Evolutionary conservation across 2,888 invertebrate species (phyloP), one percentile per base, ranked within the genome.

Genomic region (Pardosa pseudoannulata): DNA sequence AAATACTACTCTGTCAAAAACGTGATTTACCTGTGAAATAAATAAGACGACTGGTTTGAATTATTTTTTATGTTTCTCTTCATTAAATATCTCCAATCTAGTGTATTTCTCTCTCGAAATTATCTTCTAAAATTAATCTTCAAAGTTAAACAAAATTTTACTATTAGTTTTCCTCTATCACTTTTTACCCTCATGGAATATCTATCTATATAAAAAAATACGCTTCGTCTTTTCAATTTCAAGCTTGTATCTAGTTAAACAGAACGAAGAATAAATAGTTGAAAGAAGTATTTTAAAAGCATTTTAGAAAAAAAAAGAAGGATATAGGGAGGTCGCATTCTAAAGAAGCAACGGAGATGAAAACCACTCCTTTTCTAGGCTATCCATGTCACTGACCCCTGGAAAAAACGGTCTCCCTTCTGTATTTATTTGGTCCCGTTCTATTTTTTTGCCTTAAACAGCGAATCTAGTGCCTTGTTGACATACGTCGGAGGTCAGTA

Each of bases 351-450:
- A 13, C 67, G 72, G 73, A 73, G 83, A 78, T 67, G 76, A 76
- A 78, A 78, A 78, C 83, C 78, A 71, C 83, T 70, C 70, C 62
- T 65, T 46, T 65, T 64, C 68, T 75, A n/a, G 36, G 56, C 68
- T 82, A 81, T 68, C 74, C 70, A 76, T 83, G 76, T 72, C 50
- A 76, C 82, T 83, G 82, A 82, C 83, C 83, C 73, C 39, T 50
- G 64, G 46, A 83, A 78, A 81, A 85, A 71, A 64, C 65, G 75
- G 68, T 74, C 76, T 72, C 73, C 29, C 56, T 56, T 11, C 73
- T 67, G 83, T 85, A 73, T 85, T 85, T 85, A 85, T 78, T 78
- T 79, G 73, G 65, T 78, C 78, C 72, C 56, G 56, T 73, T 82
- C 68, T 74, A 67, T 74, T 82, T 65, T 32, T 29, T n/a, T 9